Evolutionary conservation across 1,140 invertebrate species (phyloP).

Genomic region (Plectrocnemia conspersa): DNA sequence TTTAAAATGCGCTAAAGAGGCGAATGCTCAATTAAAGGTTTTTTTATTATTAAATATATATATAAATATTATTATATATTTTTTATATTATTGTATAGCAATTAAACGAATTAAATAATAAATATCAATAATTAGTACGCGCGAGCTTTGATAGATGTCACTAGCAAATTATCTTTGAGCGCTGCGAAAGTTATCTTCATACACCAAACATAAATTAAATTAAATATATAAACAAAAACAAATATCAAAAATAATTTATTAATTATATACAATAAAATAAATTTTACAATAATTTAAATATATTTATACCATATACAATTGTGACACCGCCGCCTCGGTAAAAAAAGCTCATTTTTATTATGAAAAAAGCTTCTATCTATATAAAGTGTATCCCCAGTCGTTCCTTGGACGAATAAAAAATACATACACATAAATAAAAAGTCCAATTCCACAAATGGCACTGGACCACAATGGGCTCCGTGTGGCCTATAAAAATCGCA

Average conservation of each 20-base stretch:
- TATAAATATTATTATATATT: too few species aligned
- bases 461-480: constrained; percentile 27
- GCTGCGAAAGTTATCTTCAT: neutral
- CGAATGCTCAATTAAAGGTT: constrained; percentile 34
- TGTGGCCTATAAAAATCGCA: constrained; percentile 25
- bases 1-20: constrained; percentile 33
- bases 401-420: constrained; percentile 6
- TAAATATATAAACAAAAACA: neutral
- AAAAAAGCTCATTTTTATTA: too few species aligned
- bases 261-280: too few species aligned
- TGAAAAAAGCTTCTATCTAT: too few species aligned
- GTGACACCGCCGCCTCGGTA: too few species aligned
- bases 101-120: too few species aligned
- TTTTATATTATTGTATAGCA: too few species aligned
- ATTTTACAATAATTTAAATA: too few species aligned
- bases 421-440: constrained; percentile 13
- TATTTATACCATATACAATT: too few species aligned
- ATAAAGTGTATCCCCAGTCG: too few species aligned
- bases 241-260: neutral
- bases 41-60: too few species aligned
- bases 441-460: constrained; percentile 24
- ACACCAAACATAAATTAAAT: neutral
- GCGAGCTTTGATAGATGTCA: constrained; percentile 1
- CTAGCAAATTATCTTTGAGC: neutral
- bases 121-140: too few species aligned